Evolutionary conservation across 2,888 invertebrate genomes (phyloP).

Genomic region (Scrobipalpa costella): DNA sequence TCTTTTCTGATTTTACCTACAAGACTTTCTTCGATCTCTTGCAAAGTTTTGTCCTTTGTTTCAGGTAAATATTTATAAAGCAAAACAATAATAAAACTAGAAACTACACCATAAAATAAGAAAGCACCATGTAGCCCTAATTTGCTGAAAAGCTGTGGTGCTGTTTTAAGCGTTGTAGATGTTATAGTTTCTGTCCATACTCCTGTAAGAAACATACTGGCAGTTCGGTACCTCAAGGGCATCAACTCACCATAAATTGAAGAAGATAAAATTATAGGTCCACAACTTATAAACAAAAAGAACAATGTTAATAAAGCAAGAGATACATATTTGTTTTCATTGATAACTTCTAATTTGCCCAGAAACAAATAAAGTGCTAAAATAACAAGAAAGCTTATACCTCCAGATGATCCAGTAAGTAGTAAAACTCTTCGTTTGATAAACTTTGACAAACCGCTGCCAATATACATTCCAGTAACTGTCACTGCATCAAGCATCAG

Average conservation of each 20-base stretch:
- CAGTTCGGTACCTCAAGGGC: slow-evolving; percentile 51
- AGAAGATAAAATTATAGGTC: slow-evolving; percentile 57
- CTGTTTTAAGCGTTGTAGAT: slow-evolving; percentile 50
- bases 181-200: slow-evolving; percentile 45
- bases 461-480: slow-evolving; percentile 56
- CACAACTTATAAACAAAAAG: slow-evolving; percentile 56
- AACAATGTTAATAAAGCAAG: slow-evolving; percentile 50
- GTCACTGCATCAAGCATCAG: slow-evolving; percentile 60
- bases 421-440: slow-evolving; percentile 53
- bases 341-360: slow-evolving; percentile 42
- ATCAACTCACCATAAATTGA: slow-evolving; percentile 56
- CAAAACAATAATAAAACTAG: slow-evolving; percentile 32
- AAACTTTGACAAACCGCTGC: slow-evolving; percentile 51
- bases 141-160: slow-evolving; percentile 49
- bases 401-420: slow-evolving; percentile 46
- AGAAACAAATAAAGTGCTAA: slow-evolving; percentile 57
- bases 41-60: slow-evolving; percentile 42
- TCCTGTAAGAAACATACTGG: slow-evolving; percentile 46
- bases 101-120: slow-evolving; percentile 36
- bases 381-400: slow-evolving; percentile 49
- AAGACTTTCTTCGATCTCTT: slow-evolving; percentile 9
- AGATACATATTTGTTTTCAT: slow-evolving; percentile 50
- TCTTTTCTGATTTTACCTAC: not conserved
- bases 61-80: slow-evolving; percentile 39
- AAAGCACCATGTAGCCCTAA: slow-evolving; percentile 55